Evolutionary conservation across 1,140 invertebrate genomes (phyloP).

Genomic region (Papilio helenus): DNA sequence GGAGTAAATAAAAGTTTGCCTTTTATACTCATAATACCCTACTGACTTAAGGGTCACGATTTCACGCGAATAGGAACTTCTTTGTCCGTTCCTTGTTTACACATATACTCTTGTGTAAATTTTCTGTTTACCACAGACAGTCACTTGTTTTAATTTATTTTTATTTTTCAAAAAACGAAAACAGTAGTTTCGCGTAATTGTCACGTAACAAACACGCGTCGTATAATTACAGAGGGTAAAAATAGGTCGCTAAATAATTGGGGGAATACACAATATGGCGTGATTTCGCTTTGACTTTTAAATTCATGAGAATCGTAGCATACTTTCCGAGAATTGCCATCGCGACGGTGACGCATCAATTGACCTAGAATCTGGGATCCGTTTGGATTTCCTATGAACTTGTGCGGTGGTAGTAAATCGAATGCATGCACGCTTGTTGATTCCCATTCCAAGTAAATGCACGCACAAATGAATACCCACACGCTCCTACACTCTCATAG

Average conservation of each 20-base stretch:
- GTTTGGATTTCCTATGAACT: slow-evolving; percentile 31
- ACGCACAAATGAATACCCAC: neutral
- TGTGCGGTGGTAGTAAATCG: neutral
- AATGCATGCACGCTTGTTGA: slow-evolving; percentile 6
- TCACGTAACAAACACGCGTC: neutral
- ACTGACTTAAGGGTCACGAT: neutral
- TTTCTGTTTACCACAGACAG: neutral
- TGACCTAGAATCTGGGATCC: slow-evolving; percentile 30
- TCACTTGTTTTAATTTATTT: neutral
- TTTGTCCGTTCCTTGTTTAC: too few species aligned
- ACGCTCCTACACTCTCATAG: neutral
- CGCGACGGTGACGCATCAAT: slow-evolving; percentile 32
- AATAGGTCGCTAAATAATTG: slow-evolving; percentile 16
- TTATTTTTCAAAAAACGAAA: neutral
- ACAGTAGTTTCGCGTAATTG: neutral
- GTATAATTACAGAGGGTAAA: slow-evolving; percentile 13
- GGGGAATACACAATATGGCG: slow-evolving; percentile 6
- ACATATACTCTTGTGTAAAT: too few species aligned
- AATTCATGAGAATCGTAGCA: slow-evolving; percentile 31
- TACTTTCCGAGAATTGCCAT: slow-evolving; percentile 35
- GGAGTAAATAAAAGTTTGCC: neutral
- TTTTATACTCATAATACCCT: neutral
- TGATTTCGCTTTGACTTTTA: slow-evolving; percentile 29
- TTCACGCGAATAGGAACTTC: neutral
- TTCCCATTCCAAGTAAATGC: slow-evolving; percentile 1